Conservation (phyloP, 1,140 invertebrate genomes). For the Pseudoatta argentina region DNA sequence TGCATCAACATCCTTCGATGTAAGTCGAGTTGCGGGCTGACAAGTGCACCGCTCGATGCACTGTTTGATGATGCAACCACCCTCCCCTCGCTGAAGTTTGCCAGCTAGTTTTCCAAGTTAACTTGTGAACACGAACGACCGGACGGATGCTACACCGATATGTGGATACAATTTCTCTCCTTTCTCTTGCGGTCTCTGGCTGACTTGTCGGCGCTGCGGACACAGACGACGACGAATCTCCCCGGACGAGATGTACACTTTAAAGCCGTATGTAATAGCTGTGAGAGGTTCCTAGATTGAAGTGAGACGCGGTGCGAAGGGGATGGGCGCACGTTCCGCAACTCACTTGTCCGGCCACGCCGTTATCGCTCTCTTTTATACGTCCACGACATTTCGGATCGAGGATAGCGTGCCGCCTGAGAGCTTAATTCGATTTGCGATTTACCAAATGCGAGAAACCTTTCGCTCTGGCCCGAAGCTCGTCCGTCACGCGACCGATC, state of each 20-base stretch:
- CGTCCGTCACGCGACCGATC: conserved; percentile 79
- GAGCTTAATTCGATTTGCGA: conserved; percentile 85
- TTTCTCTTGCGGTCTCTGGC: not conserved
- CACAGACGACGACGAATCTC: not conserved
- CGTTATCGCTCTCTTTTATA: conserved; percentile 83
- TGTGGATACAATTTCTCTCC: conserved; percentile 15
- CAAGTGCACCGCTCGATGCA: conserved; percentile 28
- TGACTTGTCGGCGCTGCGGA: not conserved
- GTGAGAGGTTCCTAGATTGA: conserved; percentile 73
- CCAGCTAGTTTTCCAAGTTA: not conserved
- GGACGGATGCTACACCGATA: not conserved
- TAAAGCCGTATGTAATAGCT: conserved; percentile 27
- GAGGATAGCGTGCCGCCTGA: conserved; percentile 83
- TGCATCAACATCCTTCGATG: conserved; percentile 72
- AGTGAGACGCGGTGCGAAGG: conserved; percentile 83
- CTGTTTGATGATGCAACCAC: conserved; percentile 16
- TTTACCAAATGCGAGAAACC: conserved; percentile 83
- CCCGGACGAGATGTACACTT: conserved; percentile 16
- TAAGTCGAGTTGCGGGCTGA: not conserved
- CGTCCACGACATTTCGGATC: conserved; percentile 77
- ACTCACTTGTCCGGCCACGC: conserved; percentile 81
- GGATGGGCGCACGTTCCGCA: conserved; percentile 81
- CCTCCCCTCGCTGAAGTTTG: not conserved
- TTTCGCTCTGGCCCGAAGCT: conserved; percentile 81
- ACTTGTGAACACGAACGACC: not conserved